These are phyloP conservation scores for Ploceus nigricollis DNA, from an alignment of 2,113 vertebrate species.

Conservation along the genomic window DNA sequence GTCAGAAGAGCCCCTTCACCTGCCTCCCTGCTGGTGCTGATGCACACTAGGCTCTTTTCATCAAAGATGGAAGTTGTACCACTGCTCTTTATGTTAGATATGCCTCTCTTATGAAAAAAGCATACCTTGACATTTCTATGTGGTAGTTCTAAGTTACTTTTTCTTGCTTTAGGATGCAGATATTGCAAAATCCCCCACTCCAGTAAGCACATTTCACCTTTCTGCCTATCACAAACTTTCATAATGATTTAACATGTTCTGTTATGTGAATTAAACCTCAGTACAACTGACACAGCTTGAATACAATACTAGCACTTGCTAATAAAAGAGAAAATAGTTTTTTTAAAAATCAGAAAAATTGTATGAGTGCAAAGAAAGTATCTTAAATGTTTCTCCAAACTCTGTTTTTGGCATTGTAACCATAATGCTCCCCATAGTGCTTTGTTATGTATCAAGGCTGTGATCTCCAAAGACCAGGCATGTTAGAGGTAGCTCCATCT, in stretches of 20 bases:
- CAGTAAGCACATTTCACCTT: neutral
- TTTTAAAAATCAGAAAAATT: neutral
- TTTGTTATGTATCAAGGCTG: neutral
- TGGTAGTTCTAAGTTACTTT: neutral
- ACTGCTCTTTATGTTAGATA: neutral
- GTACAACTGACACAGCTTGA: neutral
- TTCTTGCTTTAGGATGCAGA: neutral
- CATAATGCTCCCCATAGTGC: neutral
- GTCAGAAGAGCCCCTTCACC: neutral
- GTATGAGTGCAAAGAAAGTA: neutral
- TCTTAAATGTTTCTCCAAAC: neutral
- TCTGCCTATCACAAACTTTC: neutral
- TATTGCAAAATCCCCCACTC: neutral
- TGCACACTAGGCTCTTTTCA: accelerated
- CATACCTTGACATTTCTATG: neutral
- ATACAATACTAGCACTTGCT: neutral
- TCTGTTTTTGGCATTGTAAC: neutral
- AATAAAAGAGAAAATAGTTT: neutral
- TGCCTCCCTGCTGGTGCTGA: neutral
- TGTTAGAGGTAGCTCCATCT: neutral
- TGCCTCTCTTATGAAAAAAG: neutral
- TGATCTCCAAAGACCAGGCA: neutral
- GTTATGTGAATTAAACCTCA: neutral
- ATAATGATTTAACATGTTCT: neutral
- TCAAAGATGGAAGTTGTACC: neutral